Percentiles rank a stretch among this genome's conserved stretches.
phyloP scores from a whole-genome alignment of 1,140 invertebrate species.

The Xylocopa sonorina region DNA sequence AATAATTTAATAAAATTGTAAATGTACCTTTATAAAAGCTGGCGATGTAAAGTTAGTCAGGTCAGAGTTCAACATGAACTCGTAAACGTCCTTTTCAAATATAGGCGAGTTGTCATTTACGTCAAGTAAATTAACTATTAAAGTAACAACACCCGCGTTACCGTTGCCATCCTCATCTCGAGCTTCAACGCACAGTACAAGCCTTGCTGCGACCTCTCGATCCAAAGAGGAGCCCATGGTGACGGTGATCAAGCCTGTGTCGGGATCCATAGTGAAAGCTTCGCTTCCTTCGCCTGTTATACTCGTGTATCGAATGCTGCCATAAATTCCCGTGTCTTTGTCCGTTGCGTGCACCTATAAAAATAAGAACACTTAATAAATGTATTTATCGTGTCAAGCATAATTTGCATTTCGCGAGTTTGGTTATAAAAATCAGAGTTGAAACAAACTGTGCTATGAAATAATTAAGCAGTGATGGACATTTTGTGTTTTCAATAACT shows the following conservation, averaged over 20 bases:
- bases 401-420: too few relatives aligned
- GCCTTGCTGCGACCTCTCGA: conserved; percentile 89
- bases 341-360: conserved; percentile 86
- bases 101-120: conserved; percentile 93
- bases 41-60: conserved; percentile 87
- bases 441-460: too few relatives aligned
- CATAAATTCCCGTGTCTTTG: conserved; percentile 87
- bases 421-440: too few relatives aligned
- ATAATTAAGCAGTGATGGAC: too few relatives aligned
- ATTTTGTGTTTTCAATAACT: too few relatives aligned
- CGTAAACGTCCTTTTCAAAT: conserved; percentile 91
- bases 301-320: conserved; percentile 88
- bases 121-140: conserved; percentile 90
- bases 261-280: conserved; percentile 89
- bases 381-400: too few relatives aligned
- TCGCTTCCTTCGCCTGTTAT: conserved; percentile 89
- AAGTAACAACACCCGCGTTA: conserved; percentile 86
- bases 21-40: conserved; percentile 85
- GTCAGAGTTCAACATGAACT: conserved; percentile 90
- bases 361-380: not conserved
- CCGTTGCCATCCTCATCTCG: conserved; percentile 92
- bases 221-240: conserved; percentile 90
- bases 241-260: conserved; percentile 90
- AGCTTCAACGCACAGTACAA: conserved; percentile 91
- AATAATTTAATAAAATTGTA: not conserved